Conservation (phyloP, 37 sponge, comb jelly and placozoan species). For the Axinella damicornis region DNA sequence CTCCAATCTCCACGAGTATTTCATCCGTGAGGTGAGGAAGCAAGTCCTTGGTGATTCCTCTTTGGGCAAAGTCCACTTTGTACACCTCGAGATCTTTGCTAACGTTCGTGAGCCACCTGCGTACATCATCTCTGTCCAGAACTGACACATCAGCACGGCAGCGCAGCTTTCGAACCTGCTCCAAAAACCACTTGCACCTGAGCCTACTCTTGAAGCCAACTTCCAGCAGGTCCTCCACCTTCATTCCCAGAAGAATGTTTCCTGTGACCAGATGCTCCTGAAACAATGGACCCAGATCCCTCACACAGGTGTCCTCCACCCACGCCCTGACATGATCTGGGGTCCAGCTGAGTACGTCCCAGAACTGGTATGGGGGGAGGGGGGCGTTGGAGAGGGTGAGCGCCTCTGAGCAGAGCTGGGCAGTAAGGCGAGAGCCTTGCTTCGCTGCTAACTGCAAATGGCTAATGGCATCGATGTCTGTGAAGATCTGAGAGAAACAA, state of each 20-base stretch:
- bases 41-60: conserved; percentile 26
- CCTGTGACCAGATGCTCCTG: conserved; percentile 36
- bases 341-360: conserved; percentile 49
- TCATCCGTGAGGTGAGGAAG: conserved; percentile 53
- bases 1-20: conserved; percentile 23
- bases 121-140: conserved; percentile 29
- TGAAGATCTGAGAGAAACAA: conserved; percentile 22
- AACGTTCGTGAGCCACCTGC: conserved; percentile 43
- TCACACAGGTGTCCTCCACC: conserved; percentile 37
- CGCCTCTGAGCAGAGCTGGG: conserved; percentile 31
- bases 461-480: conserved; percentile 30
- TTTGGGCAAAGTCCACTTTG: conserved; percentile 26
- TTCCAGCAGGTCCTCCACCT: conserved; percentile 38
- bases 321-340: conserved; percentile 19
- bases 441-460: conserved; percentile 37
- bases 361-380: conserved; percentile 48
- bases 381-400: conserved; percentile 10
- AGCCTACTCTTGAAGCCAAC: conserved; percentile 33
- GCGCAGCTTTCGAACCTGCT: conserved; percentile 38
- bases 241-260: conserved; percentile 30
- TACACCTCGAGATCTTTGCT: conserved; percentile 39
- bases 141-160: conserved; percentile 29
- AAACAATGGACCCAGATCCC: conserved; percentile 24
- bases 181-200: conserved; percentile 39
- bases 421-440: conserved; percentile 42